Conservation (phyloP, 2,888 invertebrate genomes). For the Eumacrocentrus americanus region DNA sequence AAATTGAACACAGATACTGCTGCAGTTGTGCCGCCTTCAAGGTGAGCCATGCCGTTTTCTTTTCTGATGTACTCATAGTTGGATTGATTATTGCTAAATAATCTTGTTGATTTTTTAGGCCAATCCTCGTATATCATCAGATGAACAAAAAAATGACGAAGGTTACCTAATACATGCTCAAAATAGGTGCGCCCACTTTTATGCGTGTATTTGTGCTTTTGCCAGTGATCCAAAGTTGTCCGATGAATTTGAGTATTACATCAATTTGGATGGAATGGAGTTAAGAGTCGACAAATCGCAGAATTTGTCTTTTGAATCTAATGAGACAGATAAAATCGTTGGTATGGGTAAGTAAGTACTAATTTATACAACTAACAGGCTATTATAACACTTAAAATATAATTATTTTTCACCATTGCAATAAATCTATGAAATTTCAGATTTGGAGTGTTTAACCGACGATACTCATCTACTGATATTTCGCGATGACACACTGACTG, state of each 20-base stretch:
- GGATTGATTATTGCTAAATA: conserved; percentile 9
- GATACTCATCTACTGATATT: conserved; percentile 55
- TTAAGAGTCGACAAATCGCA: conserved; percentile 42
- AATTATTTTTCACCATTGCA: neutral
- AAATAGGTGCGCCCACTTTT: conserved; percentile 72
- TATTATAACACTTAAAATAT: neutral
- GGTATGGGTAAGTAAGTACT: conserved; percentile 49
- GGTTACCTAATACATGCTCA: conserved; percentile 33
- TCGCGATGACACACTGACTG: conserved; percentile 53
- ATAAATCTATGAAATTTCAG: conserved; percentile 36
- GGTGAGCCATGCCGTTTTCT: conserved; percentile 58
- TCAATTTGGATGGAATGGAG: conserved; percentile 63
- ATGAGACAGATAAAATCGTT: conserved; percentile 52
- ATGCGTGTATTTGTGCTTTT: conserved; percentile 74
- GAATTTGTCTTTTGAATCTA: conserved; percentile 41
- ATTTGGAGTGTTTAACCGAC: conserved; percentile 51
- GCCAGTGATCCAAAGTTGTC: conserved; percentile 69
- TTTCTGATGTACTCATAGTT: neutral
- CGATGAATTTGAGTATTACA: conserved; percentile 69
- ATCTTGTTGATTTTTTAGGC: conserved; percentile 37
- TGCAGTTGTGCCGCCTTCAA: conserved; percentile 67
- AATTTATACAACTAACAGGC: neutral
- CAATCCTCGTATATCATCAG: conserved; percentile 39
- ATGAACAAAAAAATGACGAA: conserved; percentile 38
- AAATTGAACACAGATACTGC: conserved; percentile 65